phyloP scores from a whole-genome alignment of 2,797 vertebrate genomes.

The Xiphophorus birchmanni region DNA sequence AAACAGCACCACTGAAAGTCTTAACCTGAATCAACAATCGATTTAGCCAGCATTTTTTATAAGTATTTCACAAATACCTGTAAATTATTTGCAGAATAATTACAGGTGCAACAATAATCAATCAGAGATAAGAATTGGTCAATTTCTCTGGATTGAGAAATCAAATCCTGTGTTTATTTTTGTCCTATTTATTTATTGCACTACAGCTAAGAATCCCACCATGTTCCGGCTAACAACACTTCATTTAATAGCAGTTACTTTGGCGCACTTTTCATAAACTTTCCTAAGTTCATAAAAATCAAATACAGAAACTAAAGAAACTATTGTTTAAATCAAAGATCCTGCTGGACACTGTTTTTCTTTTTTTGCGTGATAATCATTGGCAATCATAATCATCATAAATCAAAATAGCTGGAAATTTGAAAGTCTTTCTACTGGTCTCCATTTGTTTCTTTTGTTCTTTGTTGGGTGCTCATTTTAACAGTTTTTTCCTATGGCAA shows the following conservation, averaged over 20 bases:
- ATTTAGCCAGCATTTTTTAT: too few relatives aligned
- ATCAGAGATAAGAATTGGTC: neutral
- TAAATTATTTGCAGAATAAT: neutral
- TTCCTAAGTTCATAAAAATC: neutral
- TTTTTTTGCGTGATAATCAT: neutral
- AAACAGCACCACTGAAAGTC: neutral
- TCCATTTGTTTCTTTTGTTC: neutral
- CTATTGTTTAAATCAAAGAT: too few relatives aligned
- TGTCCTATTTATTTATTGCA: neutral
- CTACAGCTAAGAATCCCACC: neutral
- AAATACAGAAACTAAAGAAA: neutral
- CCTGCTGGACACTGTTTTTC: too few relatives aligned
- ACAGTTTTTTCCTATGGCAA: neutral
- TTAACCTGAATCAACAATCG: too few relatives aligned
- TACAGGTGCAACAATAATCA: neutral
- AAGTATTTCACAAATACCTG: neutral
- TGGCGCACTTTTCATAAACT: neutral
- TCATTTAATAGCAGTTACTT: neutral
- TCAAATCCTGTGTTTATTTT: neutral
- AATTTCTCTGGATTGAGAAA: neutral
- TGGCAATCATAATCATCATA: neutral
- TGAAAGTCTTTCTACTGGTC: neutral
- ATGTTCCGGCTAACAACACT: neutral
- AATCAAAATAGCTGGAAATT: neutral
- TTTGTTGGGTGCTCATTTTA: neutral